Base-by-base conservation (phyloP, 2,888 invertebrate species). In the Xestia ashworthii region DNA sequence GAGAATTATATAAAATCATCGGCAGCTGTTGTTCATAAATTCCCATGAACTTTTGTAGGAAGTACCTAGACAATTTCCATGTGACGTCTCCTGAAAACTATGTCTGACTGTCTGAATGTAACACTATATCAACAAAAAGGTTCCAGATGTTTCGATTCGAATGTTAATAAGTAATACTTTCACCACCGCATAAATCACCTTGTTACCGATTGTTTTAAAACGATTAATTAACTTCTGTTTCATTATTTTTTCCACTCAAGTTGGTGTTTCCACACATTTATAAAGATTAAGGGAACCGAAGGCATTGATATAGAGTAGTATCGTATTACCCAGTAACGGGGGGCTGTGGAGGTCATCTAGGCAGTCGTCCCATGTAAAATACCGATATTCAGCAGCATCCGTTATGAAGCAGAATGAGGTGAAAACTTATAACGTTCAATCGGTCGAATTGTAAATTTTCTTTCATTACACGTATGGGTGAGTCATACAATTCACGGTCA, bases 401-500 rank as follows among this genome's bases (percentile, higher is more conserved):
- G 1, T 44, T 44, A 22, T n/a, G 65, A 44, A 12, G n/a, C n/a
- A 65, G 44, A 44, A 41, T 9, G n/a, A 11, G 14, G 64, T 3
- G 32, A 32, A 41, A 41, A 41, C n/a, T n/a, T 22, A 44, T 83
- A 78, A 60, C 62, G 64, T 78, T 65, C 38, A 62, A 71, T 71
- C 58, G 50, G 25, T 76, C 41, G 67, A 72, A 75, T 74, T 78
- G 38, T 74, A 69, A 80, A 67, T 84, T 88, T 84, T 87, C 85
- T 79, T 77, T 44, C 32, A 38, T 71, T 81, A 81, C 77, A 76
- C 79, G 46, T 53, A 48, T 46, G 74, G 67, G 70, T 88, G 89
- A 86, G 88, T 88, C 88, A 89, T 75, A 80, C 81, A n/a, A 79
- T 84, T 89, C 88, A 88, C 81, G 84, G 89, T 80, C 89, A 82